Conservation (phyloP, 1,140 invertebrate species). For the Magallana ariakensis region DNA sequence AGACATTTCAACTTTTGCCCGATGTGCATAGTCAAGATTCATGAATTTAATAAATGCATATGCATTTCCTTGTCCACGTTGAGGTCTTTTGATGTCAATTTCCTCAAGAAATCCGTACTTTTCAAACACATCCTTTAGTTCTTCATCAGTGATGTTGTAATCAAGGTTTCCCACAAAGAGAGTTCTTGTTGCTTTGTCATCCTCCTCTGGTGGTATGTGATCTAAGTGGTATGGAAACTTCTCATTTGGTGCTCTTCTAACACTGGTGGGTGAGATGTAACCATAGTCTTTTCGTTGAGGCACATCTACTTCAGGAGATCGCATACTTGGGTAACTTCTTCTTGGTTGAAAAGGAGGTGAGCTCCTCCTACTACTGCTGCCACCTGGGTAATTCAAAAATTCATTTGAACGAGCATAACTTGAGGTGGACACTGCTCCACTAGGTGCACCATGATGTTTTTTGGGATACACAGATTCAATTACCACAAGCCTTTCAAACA, state of each 20-base stretch:
- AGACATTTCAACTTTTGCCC: conserved; percentile 97
- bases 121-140: conserved; percentile 94
- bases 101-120: conserved; percentile 98
- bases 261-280: conserved; percentile 45
- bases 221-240: conserved; percentile 98
- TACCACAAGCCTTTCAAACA: conserved; percentile 95
- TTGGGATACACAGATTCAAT: conserved; percentile 95
- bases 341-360: conserved; percentile 33
- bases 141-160: conserved; percentile 97
- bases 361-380: conserved; percentile 40
- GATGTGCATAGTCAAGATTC: conserved; percentile 92
- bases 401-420: conserved; percentile 15
- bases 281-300: conserved; percentile 48
- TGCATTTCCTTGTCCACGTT: conserved; percentile 91
- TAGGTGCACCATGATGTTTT: conserved; percentile 58
- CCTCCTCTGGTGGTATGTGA: conserved; percentile 97
- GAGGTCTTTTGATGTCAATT: conserved; percentile 98
- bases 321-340: background rate
- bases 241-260: conserved; percentile 84
- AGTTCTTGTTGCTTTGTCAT: conserved; percentile 96
- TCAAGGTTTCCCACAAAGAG: conserved; percentile 99
- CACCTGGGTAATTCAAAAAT: background rate
- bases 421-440: background rate
- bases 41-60: conserved; percentile 98
- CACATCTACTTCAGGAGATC: conserved; percentile 23